Evolutionary conservation across 1,140 invertebrate species (phyloP), one percentile per base, ranked within the genome.

Genomic region (Tigriopus japonicus): DNA sequence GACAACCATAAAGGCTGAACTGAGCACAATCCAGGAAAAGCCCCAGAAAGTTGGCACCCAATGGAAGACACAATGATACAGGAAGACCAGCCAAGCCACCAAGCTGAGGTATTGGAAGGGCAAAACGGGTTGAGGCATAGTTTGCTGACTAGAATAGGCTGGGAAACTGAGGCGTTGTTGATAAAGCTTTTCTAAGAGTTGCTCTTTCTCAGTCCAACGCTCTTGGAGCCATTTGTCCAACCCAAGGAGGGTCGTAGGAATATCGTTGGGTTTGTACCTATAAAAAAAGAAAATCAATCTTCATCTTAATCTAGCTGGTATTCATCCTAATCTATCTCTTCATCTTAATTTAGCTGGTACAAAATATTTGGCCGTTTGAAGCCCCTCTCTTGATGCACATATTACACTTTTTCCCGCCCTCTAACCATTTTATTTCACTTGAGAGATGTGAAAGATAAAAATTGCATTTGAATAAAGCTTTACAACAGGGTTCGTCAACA

Each of bases 141-240:
- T 49, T 49, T 49, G 45, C 10, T 21, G 45, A 21, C 45, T 49
- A 21, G 45, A 49, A 17, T 15, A 15, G n/a, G 21, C 45, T 12
- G 45, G 45, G n/a, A 49, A 17, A 6, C 45, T 49, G n/a, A 49
- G 68, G 9, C 64, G 66, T 21, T 59, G 49, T 19, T 49, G 45
- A 41, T 67, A 65, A 69, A 85, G 85, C 59, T 76, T 71, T 51
- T 72, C 69, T 1, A 86, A 70, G 40, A 69, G 70, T 45, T 71
- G 67, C 70, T 87, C 84, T 67, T 87, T 88, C 35, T 79, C 72
- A 3, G 65, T 67, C 86, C 86, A 89, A n/a, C 77, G 72, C 42
- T 81, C 71, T 52, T 79, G 77, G 42, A 87, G 67, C 82, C 86
- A 89, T 14, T 65, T 67, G 54, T 78, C 77, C 6, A 84, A 68